Base-by-base conservation (phyloP, 92 coral and sea anemone genomes). In the Epizoanthus illoricatus region DNA sequence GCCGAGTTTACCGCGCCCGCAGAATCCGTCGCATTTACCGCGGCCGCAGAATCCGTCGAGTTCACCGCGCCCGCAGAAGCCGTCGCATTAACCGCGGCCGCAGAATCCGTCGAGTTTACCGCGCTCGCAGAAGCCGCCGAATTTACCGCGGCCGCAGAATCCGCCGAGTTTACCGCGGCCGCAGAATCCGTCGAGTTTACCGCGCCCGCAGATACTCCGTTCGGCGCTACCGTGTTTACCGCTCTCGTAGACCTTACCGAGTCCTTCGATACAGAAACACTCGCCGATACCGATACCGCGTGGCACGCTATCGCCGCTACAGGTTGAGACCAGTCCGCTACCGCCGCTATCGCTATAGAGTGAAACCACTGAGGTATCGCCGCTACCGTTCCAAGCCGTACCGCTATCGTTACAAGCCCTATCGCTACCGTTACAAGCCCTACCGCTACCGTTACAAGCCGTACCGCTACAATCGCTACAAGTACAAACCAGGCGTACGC, bases 341-440 rank as follows among this genome's bases (percentile, higher is more conserved):
- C 47, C 81, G 81, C n/a, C 54, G 81, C 59, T 60, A 60, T 12
- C 81, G 81, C 41, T 73, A 73, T 21, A 23, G 78, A 52, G 42
- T 73, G 10, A 67, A 8, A 36, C 72, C 72, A 3, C 9, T 16
- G 21, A 41, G 43, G 3, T 41, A 60, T 42, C 81, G 81, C 19
- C 68, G 70, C 19, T 76, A 61, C 0, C 66, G 80, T 0, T 55
- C 7, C 47, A 61, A 17, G 33, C 69, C 24, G 0, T 39, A 19
- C n/a, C 81, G 81, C 18, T 3, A 24, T 0, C 66, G 80, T 0
- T 55, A 18, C 47, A 61, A 17, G 33, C 69, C 24, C 2, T 39
- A 19, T 20, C 81, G 81, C 18, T 3, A 24, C 16, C 79, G 60
- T n/a, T 20, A 56, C 79, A 74, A 56, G 18, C 65, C 20, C 8